Evolutionary conservation across 2,113 vertebrate genomes (phyloP), one percentile per base, ranked within the genome.

Genomic region (Oryzias melastigma): DNA sequence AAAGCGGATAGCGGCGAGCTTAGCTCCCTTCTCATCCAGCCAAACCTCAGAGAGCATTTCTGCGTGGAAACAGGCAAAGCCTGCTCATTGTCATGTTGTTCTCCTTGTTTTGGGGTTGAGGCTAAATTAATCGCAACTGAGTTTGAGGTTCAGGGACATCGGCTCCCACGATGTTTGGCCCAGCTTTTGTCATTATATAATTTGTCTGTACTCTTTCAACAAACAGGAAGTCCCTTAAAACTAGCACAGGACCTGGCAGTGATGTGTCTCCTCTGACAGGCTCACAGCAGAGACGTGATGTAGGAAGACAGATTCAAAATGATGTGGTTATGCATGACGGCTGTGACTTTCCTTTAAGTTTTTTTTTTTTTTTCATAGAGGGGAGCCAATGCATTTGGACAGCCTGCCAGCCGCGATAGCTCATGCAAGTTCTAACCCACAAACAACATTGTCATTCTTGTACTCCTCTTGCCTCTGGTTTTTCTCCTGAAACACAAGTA

Each of bases 171-270:
- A 85, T 77, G 73, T 83, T 85, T 73, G 71, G 52, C 55, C 77
- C 77, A 76, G 84, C 76, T 85, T 83, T 87, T 85, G 76, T 87
- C 82, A 91, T 89, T 90, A 89, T 87, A 69, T 83, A 88, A 88
- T 89, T 85, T 87, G 86, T 89, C 74, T 19, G 79, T 75, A 58
- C 81, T 85, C 68, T 81, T 83, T 68, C 73, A 58, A 80, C 81
- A 89, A 83, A 88, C 86, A 90, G 88, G 87, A 91, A 90, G 89
- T 90, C 71, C 65, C 73, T 77, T 58, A 68, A 86, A 88, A 71
- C 64, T 65, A 75, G 82, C 8, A 19, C 49, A 84, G 62, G 68
- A 78, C 71, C 66, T 78, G 80, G 86, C 77, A 72, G 50, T 20
- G 67, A 71, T 42, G 41, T 67, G 71, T 85, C 73, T 81, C 71